These are phyloP conservation scores for Petrocephalus zakoni DNA, from an alignment of 2,113 vertebrate genomes.

Conservation along the genomic window DNA sequence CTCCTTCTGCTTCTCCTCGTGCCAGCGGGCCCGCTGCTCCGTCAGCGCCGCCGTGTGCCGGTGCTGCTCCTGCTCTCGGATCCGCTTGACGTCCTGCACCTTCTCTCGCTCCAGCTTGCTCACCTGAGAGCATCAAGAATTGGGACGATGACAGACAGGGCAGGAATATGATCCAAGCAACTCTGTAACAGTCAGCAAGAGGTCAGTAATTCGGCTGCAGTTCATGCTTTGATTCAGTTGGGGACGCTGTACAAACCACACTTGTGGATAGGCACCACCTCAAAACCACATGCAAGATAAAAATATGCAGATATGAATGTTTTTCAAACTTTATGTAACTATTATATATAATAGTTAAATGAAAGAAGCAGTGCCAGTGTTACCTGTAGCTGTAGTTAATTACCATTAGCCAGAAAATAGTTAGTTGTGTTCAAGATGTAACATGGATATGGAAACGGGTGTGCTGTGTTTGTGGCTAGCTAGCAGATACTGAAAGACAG, in stretches of 20 bases:
- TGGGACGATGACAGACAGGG: background rate
- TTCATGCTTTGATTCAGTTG: background rate
- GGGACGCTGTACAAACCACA: background rate
- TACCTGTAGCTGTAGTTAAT: too few species aligned
- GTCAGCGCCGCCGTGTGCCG: constrained; percentile 89
- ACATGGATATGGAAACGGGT: too few species aligned
- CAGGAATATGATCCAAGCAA: background rate
- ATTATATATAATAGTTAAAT: too few species aligned
- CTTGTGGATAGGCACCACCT: background rate
- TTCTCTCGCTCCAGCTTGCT: constrained; percentile 94
- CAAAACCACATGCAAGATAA: too few species aligned
- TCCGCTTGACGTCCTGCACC: constrained; percentile 88
- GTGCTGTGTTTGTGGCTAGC: too few species aligned
- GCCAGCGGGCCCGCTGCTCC: constrained; percentile 90
- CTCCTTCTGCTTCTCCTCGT: constrained; percentile 96
- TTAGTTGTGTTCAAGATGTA: too few species aligned
- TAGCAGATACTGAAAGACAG: too few species aligned
- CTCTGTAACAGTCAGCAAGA: background rate
- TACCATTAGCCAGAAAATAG: too few species aligned
- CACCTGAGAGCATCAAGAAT: constrained; percentile 59
- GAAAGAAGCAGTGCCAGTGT: too few species aligned
- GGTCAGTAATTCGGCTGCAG: background rate
- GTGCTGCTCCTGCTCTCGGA: constrained; percentile 92
- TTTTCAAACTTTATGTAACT: too few species aligned
- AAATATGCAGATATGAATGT: too few species aligned